These are phyloP conservation scores for Eciton burchellii DNA, from an alignment of 1,140 invertebrate species.

Conservation along the genomic window DNA sequence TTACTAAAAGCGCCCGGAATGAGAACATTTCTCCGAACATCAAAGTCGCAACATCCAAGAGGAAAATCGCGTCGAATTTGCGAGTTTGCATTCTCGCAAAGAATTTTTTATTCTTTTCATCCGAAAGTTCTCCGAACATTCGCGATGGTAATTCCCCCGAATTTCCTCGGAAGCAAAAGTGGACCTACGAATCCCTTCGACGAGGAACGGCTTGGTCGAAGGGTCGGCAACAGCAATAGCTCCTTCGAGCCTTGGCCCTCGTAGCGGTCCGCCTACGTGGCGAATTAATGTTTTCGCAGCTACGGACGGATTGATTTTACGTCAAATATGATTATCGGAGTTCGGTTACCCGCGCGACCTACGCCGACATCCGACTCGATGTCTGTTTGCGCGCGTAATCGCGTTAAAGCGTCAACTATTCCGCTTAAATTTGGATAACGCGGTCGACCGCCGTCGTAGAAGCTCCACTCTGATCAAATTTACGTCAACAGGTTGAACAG, in stretches of 20 bases:
- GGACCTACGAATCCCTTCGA: constrained; percentile 3
- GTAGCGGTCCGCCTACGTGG: constrained; percentile 44
- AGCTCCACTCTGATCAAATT: neutral
- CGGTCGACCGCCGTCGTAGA: neutral
- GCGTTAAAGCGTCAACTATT: constrained; percentile 12
- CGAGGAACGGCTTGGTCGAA: neutral
- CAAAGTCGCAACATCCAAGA: too few relatives aligned
- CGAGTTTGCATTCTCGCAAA: constrained; percentile 24
- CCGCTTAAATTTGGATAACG: neutral
- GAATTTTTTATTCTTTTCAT: too few relatives aligned
- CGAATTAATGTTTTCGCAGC: constrained; percentile 70
- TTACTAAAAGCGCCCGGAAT: too few relatives aligned
- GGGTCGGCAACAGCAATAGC: constrained; percentile 12
- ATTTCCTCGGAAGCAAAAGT: neutral
- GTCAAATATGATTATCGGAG: constrained; percentile 54
- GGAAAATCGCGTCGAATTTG: neutral
- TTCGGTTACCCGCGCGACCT: constrained; percentile 29
- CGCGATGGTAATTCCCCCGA: constrained; percentile 22
- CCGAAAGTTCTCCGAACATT: constrained; percentile 6
- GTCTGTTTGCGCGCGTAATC: constrained; percentile 16
- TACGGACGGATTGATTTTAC: constrained; percentile 74
- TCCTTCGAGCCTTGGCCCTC: constrained; percentile 29
- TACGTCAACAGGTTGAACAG: neutral
- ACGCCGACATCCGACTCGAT: constrained; percentile 27
- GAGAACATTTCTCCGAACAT: too few relatives aligned